These are phyloP conservation scores for Melinaea menophilus DNA, from an alignment of 2,888 invertebrate genomes.

Conservation along the genomic window DNA sequence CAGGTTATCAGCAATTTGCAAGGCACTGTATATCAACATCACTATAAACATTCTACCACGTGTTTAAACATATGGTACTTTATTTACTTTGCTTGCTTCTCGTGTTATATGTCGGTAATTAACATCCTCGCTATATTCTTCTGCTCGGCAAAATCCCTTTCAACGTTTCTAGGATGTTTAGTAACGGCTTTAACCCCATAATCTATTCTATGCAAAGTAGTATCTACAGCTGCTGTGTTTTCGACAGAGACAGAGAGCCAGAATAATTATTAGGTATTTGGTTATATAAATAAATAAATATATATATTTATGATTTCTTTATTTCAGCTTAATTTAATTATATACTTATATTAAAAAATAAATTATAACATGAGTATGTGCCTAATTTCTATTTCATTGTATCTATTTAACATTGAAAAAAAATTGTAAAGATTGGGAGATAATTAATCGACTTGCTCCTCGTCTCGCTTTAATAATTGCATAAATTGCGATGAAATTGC, in stretches of 20 bases:
- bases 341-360: too few relatives aligned
- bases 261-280: too few relatives aligned
- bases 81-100: slow-evolving; percentile 6
- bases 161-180: background rate
- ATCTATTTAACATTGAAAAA: too few relatives aligned
- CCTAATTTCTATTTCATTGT: too few relatives aligned
- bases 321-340: too few relatives aligned
- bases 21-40: slow-evolving; percentile 14
- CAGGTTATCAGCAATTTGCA: slow-evolving; percentile 12
- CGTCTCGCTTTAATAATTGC: background rate
- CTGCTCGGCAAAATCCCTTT: slow-evolving; percentile 2
- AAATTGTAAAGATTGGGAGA: too few relatives aligned
- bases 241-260: background rate
- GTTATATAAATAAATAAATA: too few relatives aligned
- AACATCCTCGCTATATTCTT: background rate
- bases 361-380: too few relatives aligned
- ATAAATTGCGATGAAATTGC: slow-evolving; percentile 3
- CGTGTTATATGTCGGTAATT: slow-evolving; percentile 1
- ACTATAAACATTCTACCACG: slow-evolving; percentile 7
- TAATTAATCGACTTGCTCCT: too few relatives aligned
- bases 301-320: too few relatives aligned
- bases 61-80: slow-evolving; percentile 9
- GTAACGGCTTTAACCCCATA: background rate
- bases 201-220: background rate
- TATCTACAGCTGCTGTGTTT: background rate